phyloP scores from a whole-genome alignment of 2,113 vertebrate genomes.

The Pogonocichla stellata region DNA sequence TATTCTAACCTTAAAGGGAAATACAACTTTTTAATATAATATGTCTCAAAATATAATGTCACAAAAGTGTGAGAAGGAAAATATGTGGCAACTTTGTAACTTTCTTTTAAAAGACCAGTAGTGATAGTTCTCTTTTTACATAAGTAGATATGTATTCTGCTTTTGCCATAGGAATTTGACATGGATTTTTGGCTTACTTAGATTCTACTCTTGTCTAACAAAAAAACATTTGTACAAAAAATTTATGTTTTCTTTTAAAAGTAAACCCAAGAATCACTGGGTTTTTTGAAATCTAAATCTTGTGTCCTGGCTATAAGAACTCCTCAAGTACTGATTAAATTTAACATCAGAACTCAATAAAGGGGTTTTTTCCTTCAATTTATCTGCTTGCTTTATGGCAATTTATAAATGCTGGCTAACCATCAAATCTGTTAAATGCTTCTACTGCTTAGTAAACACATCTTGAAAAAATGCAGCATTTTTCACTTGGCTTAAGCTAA shows the following conservation, averaged over 20 bases:
- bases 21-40: neutral
- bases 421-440: neutral
- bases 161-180: neutral
- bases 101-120: neutral
- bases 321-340: neutral
- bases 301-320: neutral
- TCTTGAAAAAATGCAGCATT: neutral
- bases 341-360: neutral
- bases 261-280: neutral
- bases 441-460: neutral
- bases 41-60: neutral
- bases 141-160: neutral
- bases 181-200: neutral
- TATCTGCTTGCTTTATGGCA: neutral
- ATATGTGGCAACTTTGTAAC: neutral
- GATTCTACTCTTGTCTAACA: neutral
- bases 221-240: neutral
- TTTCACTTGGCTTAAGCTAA: conserved; percentile 34
- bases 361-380: neutral
- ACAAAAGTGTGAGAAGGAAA: neutral
- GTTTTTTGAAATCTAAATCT: neutral
- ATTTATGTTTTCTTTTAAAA: neutral
- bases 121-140: neutral
- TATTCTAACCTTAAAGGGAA: neutral
- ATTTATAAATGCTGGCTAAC: neutral